Evolutionary conservation across 1,140 invertebrate genomes (phyloP), one percentile per base, ranked within the genome.

Genomic region (Ephestia elutella): DNA sequence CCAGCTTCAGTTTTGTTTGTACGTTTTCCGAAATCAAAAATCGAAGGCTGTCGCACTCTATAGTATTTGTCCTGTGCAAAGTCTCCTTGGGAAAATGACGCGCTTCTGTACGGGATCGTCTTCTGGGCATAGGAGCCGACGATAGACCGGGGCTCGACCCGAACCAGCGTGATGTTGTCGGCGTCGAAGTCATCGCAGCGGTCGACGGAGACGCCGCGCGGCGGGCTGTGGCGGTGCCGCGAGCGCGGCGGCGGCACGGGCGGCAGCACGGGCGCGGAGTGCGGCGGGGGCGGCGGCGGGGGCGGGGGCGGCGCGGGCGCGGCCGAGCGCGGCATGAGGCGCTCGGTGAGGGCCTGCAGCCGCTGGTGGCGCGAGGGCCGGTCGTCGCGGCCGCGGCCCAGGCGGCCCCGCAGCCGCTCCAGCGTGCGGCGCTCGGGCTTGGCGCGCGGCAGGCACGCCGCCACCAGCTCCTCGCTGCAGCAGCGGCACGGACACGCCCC

Each of bases 1-100:
- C 56, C 77, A 64, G 61, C 71, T 71, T 21, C 77, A 80, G 65
- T 70, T 82, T 69, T 85, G 64, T 68, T 65, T 35, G 69, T 25
- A 49, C 82, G 58, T 71, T 70, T 84, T 44, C 76, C 84, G 68
- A 75, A 90, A 73, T 70, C 88, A 73, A 81, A 90, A 53, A 82
- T 78, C 8, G 83, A 86, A 49, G 63, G 77, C 54, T 82, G 80
- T 64, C 77, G 78, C 49, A 53, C 50, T 67, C 73, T 83, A 75
- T 84, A 86, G 60, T 87, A 80, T 38, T 85, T 84, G 51, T 84
- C 75, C 32, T 89, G 80, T 5, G 89, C 87, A 68, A 92, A 94
- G 75, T 96, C 94, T 44, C 95, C 94, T 82, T 96, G 95, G 0
- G 95, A 95, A 71, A 96, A 96, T 9, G 95, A 96, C 5, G 95